phyloP scores from a whole-genome alignment of 2,888 invertebrate species.

The Cynaeus angustus region DNA sequence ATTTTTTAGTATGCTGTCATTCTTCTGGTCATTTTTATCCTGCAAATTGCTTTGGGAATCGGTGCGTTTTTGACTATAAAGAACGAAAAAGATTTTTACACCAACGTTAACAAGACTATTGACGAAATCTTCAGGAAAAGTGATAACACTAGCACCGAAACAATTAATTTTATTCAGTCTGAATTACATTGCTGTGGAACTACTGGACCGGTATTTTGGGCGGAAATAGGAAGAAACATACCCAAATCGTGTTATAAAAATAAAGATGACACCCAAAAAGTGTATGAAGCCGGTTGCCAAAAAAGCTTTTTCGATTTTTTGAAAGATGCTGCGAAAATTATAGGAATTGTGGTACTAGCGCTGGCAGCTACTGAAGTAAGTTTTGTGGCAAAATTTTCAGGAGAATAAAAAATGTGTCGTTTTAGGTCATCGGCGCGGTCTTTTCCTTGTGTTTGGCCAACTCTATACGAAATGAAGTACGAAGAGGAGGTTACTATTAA shows the following conservation, averaged over 20 bases:
- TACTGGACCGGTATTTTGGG: constrained; percentile 45
- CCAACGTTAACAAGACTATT: constrained; percentile 55
- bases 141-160: constrained; percentile 69
- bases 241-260: constrained; percentile 32
- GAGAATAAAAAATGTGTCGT: constrained; percentile 25
- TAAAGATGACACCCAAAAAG: constrained; percentile 18
- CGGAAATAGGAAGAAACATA: background rate
- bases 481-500: constrained; percentile 27
- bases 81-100: constrained; percentile 71
- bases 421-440: constrained; percentile 56
- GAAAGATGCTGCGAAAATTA: constrained; percentile 46
- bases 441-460: constrained; percentile 57
- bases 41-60: constrained; percentile 62
- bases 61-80: constrained; percentile 79
- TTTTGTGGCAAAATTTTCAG: background rate
- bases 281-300: constrained; percentile 46
- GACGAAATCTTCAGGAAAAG: constrained; percentile 71
- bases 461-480: constrained; percentile 54
- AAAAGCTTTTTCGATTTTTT: constrained; percentile 53
- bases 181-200: constrained; percentile 62
- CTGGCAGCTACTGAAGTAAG: constrained; percentile 57
- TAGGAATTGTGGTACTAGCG: constrained; percentile 55
- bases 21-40: constrained; percentile 37
- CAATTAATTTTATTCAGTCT: constrained; percentile 78
- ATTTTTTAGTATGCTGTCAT: constrained; percentile 44